phyloP scores from a whole-genome alignment of 92 coral and sea anemone genomes.

The Siderastrea radians region DNA sequence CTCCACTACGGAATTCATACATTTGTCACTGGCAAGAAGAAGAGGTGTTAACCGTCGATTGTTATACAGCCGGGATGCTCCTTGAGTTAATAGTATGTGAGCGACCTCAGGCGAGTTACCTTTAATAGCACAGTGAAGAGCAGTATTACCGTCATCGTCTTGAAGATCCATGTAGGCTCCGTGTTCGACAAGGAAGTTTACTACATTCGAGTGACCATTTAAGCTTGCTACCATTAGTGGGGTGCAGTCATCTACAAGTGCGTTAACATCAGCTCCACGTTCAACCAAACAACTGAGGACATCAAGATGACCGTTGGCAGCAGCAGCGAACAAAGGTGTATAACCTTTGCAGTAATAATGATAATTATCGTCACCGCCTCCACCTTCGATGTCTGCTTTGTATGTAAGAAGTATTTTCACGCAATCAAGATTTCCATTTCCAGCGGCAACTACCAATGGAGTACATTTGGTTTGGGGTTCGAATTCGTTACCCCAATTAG shows the following conservation, averaged over 20 bases:
- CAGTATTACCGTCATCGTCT: conserved; percentile 75
- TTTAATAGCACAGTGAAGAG: conserved; percentile 57
- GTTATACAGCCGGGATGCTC: conserved; percentile 2
- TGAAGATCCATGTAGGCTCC: conserved; percentile 71
- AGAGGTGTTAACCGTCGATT: conserved; percentile 61
- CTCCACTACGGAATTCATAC: conserved; percentile 72
- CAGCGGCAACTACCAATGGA: no score
- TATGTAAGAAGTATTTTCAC: no score
- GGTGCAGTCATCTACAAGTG: conserved; percentile 65
- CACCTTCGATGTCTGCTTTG: no score
- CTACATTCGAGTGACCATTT: conserved; percentile 74
- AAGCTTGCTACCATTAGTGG: conserved; percentile 81
- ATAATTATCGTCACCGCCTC: no score
- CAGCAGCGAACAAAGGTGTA: conserved; percentile 67
- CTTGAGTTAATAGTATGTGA: conserved; percentile 50
- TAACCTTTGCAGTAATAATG: no score
- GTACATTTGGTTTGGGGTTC: no score
- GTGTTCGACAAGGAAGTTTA: conserved; percentile 63
- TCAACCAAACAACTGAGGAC: conserved; percentile 70
- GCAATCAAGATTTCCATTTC: no score
- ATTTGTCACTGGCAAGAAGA: conserved; percentile 73
- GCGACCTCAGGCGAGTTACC: conserved; percentile 68
- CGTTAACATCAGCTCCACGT: conserved; percentile 71
- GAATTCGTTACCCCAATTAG: no score
- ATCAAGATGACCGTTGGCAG: conserved; percentile 75